phyloP scores from a whole-genome alignment of 2,888 invertebrate genomes.

The Plebejus melissa region DNA sequence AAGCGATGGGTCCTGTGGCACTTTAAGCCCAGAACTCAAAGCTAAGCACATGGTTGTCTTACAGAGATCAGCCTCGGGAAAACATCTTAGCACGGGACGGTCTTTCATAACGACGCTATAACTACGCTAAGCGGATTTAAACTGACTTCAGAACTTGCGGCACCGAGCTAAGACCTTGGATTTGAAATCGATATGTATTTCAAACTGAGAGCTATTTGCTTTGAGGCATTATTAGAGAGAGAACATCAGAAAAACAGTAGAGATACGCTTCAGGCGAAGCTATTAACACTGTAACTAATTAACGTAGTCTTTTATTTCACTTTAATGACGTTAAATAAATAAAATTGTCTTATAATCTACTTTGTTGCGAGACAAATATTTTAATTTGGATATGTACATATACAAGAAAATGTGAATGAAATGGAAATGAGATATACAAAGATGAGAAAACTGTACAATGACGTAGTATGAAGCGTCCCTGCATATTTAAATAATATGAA shows the following conservation, averaged over 20 bases:
- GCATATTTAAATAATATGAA: too few relatives aligned
- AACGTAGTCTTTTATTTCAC: background rate
- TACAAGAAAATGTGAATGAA: too few relatives aligned
- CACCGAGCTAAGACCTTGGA: constrained; percentile 2
- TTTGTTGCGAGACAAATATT: too few relatives aligned
- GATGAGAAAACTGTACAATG: too few relatives aligned
- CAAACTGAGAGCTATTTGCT: background rate
- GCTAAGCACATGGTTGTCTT: background rate
- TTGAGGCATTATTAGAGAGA: background rate
- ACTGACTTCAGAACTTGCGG: background rate
- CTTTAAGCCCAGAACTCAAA: background rate
- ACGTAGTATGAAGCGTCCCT: too few relatives aligned
- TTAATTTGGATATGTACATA: too few relatives aligned
- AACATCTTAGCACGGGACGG: background rate
- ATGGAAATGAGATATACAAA: too few relatives aligned
- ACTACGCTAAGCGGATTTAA: constrained; percentile 21
- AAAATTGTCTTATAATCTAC: background rate
- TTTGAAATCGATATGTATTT: constrained; percentile 16
- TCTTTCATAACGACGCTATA: background rate
- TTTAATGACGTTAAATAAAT: background rate
- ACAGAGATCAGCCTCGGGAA: background rate
- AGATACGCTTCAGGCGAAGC: background rate
- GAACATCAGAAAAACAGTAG: background rate
- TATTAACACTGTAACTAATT: background rate
- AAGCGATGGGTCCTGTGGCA: background rate